Evolutionary conservation across 2,888 invertebrate species (phyloP), one percentile per base, ranked within the genome.

Genomic region (Rhamnusium bicolor): DNA sequence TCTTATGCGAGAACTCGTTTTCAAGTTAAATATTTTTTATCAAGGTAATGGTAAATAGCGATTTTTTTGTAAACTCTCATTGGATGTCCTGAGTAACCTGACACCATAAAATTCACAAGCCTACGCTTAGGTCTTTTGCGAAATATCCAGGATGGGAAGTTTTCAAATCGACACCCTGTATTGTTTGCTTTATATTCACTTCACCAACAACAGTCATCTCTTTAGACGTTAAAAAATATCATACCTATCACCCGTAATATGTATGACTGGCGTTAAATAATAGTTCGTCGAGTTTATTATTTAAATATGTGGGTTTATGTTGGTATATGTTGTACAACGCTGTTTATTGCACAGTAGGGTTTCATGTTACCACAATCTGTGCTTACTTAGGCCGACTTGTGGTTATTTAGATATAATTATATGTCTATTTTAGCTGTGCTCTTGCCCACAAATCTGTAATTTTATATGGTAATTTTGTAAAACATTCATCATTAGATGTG

Each of bases 381-480:
- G 14, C 47, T 16, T 47, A 47, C 14, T 32, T 32, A 47, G 14
- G 47, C 5, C 47, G 6, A 14, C 47, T 47, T 47, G 47, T 47
- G 16, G 47, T 16, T 47, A 47, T 47, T 47, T 47, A 47, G 47
- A 47, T 16, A 47, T 47, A 47, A 60, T 60, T 60, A 60, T 60
- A 60, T 40, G 10, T 27, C 60, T 29, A 60, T 60, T 60, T 60
- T 29, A 60, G 60, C 16, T 29, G 24, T 14, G 21, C 21, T 24
- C 27, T 27, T 60, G 27, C 32, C 60, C 60, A 60, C 60, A 58
- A n/a, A 60, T 32, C 14, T 60, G 19, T 60, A 60, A 60, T 60
- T 60, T 60, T 29, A 60, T 32, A 60, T 40, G 60, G 14, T 60
- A 60, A 60, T 60, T 56, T 40, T 14, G n/a, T 10, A 1, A 2